Base-by-base conservation (phyloP, 2,888 invertebrate genomes). In the Agriopis aurantiaria region DNA sequence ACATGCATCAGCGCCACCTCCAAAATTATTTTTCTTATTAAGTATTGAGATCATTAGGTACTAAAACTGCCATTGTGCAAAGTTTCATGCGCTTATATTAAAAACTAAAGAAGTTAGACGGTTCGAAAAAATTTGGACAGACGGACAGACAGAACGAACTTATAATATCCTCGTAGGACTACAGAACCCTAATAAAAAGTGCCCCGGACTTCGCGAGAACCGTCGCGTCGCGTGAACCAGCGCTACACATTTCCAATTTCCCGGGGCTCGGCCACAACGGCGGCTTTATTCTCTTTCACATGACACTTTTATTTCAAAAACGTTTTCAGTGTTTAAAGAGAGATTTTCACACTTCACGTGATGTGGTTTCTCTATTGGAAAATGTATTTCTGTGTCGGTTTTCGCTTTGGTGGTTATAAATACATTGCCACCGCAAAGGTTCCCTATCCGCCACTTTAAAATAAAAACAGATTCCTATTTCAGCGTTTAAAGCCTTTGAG, bases 401-500 rank as follows among this genome's bases (percentile, higher is more conserved):
- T 43, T 57, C 12, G 46, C n/a, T 41, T 56, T 41, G 14, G 9
- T 48, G 12, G 3, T 5, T 57, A 58, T 17, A 57, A 14, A 41
- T 9, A 11, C 14, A 46, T 8, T 40, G 14, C 49, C 40, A 14
- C 33, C 33, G 33, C 33, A 11, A 48, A 59, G 3, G 23, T 11
- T 10, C 8, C 1, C 51, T 6, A 61, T 43, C 46, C 59, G 11
- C 9, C 33, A 3, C 3, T 33, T 33, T 33, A 23, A 23, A 23
- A 23, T 33, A 46, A 55, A 45, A 43, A 43, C 8, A 12, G 17
- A n/a, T 63, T 1, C 14, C 7, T 23, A 12, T 52, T 63, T 63
- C 33, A 55, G 5, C 55, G 62, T n/a, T n/a, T 12, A 45, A 62
- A 63, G 53, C 55, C 55, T 63, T 63, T 63, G 63, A 63, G 52